Percentiles rank a stretch among this genome's conserved stretches.
Conservation (phyloP, 2,113 vertebrate species). For the Arothron firmamentum region DNA sequence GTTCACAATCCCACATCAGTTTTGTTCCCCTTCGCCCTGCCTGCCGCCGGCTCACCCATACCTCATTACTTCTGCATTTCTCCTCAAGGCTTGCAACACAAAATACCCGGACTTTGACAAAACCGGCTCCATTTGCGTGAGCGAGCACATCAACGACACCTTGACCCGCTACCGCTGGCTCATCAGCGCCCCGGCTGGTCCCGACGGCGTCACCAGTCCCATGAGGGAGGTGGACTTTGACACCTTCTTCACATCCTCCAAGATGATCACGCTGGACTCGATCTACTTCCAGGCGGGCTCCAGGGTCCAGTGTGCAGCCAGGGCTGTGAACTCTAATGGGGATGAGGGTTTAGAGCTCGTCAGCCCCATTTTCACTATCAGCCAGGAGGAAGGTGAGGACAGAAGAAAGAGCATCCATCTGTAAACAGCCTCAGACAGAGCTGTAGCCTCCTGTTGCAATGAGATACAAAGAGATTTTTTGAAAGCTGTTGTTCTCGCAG, state of each 20-base stretch:
- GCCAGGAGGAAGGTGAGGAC: slow-evolving; percentile 82
- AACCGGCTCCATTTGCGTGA: slow-evolving; percentile 88
- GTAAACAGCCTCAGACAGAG: neutral
- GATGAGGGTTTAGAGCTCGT: slow-evolving; percentile 87
- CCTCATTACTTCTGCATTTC: slow-evolving; percentile 29
- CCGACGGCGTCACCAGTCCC: slow-evolving; percentile 87
- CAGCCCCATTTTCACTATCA: slow-evolving; percentile 82
- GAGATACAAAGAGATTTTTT: neutral
- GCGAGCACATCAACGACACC: slow-evolving; percentile 89
- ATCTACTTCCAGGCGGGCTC: slow-evolving; percentile 94
- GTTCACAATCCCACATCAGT: neutral
- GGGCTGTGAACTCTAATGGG: slow-evolving; percentile 84
- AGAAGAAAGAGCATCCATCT: slow-evolving; percentile 9
- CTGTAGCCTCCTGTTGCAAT: slow-evolving; percentile 2
- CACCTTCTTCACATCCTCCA: slow-evolving; percentile 95
- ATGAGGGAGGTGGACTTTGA: slow-evolving; percentile 92
- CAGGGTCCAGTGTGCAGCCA: slow-evolving; percentile 86
- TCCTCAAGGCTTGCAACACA: slow-evolving; percentile 85
- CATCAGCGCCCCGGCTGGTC: slow-evolving; percentile 82
- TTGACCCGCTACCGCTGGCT: slow-evolving; percentile 91
- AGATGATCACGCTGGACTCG: slow-evolving; percentile 89
- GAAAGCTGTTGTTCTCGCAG: neutral
- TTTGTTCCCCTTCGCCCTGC: slow-evolving; percentile 30
- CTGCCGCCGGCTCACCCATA: slow-evolving; percentile 23
- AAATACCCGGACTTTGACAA: slow-evolving; percentile 88